Conservation (phyloP, 2,888 invertebrate genomes). For the Acheta domesticus region DNA sequence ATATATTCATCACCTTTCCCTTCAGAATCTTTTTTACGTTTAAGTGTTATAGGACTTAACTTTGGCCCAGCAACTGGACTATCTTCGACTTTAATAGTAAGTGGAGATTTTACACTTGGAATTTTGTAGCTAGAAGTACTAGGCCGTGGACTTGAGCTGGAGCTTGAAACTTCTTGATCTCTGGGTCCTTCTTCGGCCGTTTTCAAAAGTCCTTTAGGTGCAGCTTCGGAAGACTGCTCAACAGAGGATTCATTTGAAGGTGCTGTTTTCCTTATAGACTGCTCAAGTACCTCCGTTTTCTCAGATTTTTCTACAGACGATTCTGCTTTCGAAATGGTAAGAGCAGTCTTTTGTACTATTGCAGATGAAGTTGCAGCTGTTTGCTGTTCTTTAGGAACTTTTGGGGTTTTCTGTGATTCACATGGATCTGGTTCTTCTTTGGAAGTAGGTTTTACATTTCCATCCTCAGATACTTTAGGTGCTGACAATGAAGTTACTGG, state of each 20-base stretch:
- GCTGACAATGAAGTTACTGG: too few relatives aligned
- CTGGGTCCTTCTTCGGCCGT: not conserved
- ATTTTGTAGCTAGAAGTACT: not conserved
- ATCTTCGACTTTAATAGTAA: not conserved
- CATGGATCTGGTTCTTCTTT: too few relatives aligned
- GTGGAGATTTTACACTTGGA: conserved; percentile 4
- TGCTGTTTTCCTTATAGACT: too few relatives aligned
- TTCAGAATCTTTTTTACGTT: not conserved
- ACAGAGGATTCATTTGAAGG: too few relatives aligned
- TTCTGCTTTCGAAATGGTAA: not conserved
- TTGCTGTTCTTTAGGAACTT: too few relatives aligned
- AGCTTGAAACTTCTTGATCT: not conserved
- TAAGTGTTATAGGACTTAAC: not conserved
- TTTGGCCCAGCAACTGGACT: not conserved
- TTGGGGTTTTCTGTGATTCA: too few relatives aligned
- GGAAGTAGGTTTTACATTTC: too few relatives aligned
- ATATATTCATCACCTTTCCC: not conserved
- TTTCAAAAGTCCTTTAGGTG: not conserved
- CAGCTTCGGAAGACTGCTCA: not conserved
- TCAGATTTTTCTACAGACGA: not conserved
- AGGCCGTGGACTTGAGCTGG: not conserved
- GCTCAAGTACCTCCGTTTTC: too few relatives aligned
- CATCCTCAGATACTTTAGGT: too few relatives aligned
- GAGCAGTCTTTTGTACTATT: not conserved
- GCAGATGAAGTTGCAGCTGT: too few relatives aligned